phyloP scores from a whole-genome alignment of 2,888 invertebrate species.

The Lasioglossum pauxillum region DNA sequence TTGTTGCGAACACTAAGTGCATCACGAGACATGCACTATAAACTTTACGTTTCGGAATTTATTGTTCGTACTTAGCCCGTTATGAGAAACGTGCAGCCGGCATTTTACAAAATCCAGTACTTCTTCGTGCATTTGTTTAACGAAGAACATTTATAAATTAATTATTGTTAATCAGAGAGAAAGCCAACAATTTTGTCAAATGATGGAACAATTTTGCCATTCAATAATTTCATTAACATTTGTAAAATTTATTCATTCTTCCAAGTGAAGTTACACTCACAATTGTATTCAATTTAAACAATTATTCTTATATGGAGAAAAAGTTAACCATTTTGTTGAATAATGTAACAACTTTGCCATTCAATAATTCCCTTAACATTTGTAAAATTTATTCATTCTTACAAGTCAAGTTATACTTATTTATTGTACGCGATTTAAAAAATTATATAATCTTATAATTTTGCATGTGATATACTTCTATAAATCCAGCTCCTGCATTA shows the following conservation, averaged over 20 bases:
- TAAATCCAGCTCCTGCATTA: constrained; percentile 1
- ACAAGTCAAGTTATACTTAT: background rate
- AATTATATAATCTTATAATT: background rate
- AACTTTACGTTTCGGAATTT: constrained; percentile 68
- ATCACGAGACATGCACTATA: constrained; percentile 73
- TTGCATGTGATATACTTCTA: constrained; percentile 1
- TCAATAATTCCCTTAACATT: background rate
- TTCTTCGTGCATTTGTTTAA: background rate
- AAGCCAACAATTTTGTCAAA: too few relatives aligned
- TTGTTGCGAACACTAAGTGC: constrained; percentile 74
- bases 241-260: too few relatives aligned
- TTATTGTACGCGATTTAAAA: background rate
- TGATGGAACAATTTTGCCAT: background rate
- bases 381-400: background rate
- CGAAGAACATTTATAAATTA: background rate
- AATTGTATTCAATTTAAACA: too few relatives aligned
- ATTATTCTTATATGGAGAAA: too few relatives aligned
- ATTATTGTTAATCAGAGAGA: background rate
- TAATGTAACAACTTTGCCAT: background rate
- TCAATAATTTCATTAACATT: background rate
- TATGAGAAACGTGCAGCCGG: constrained; percentile 55
- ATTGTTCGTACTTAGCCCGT: constrained; percentile 72
- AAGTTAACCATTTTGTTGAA: too few relatives aligned
- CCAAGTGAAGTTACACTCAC: too few relatives aligned
- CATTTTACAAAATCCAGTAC: background rate